phyloP scores from a whole-genome alignment of 2,888 invertebrate species.

The Drosophila tanythrix region DNA sequence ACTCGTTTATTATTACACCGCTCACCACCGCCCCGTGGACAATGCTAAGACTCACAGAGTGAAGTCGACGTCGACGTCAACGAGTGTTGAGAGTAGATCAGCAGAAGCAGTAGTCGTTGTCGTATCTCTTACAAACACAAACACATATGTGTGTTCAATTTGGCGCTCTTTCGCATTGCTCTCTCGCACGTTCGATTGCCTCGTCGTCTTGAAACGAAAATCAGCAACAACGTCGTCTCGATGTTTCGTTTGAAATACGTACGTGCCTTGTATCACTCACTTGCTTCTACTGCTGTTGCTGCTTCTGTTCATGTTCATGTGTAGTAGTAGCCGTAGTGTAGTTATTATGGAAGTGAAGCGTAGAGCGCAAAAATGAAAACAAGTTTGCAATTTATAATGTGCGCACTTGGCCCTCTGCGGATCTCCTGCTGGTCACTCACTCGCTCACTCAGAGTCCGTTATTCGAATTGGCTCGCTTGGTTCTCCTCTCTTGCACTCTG shows the following conservation, averaged over 20 bases:
- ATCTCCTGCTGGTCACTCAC: slow-evolving; percentile 38
- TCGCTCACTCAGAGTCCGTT: slow-evolving; percentile 44
- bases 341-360: slow-evolving; percentile 66
- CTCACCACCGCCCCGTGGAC: slow-evolving; percentile 62
- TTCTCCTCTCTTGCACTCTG: slow-evolving; percentile 13
- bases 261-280: slow-evolving; percentile 83
- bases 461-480: slow-evolving; percentile 46
- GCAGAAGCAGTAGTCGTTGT: slow-evolving; percentile 39
- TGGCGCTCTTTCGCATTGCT: slow-evolving; percentile 35
- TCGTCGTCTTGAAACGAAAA: slow-evolving; percentile 42
- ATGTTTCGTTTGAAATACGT: slow-evolving; percentile 64
- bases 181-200: slow-evolving; percentile 32
- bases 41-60: slow-evolving; percentile 47
- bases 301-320: slow-evolving; percentile 35
- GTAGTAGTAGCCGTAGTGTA: slow-evolving; percentile 36
- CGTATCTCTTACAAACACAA: slow-evolving; percentile 42
- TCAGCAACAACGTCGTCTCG: slow-evolving; percentile 56
- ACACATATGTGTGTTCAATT: slow-evolving; percentile 23
- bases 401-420: slow-evolving; percentile 74
- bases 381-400: slow-evolving; percentile 76
- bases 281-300: slow-evolving; percentile 57
- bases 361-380: slow-evolving; percentile 65
- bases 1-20: slow-evolving; percentile 75
- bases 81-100: slow-evolving; percentile 61
- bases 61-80: slow-evolving; percentile 44